Percentiles rank a stretch among this genome's conserved stretches.
Evolutionary conservation across 2,888 invertebrate species (phyloP).

Genomic region (Rhopalosiphum nymphaeae): DNA sequence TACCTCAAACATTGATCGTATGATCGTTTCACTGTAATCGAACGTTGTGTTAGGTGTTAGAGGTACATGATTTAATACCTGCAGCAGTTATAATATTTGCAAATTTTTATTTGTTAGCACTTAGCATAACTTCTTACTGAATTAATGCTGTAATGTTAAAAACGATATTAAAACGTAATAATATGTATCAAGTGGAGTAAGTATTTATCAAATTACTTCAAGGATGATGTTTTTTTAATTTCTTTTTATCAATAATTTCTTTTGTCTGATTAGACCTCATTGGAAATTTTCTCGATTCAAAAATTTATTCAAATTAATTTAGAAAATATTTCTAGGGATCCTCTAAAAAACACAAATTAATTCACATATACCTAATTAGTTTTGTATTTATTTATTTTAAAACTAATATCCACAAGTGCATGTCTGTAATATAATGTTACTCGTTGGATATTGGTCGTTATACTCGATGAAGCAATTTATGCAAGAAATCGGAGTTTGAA

Average conservation of each 20-base stretch:
- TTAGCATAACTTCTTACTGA: no score
- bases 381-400: neutral
- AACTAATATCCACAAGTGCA: constrained; percentile 33
- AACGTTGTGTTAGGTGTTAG: no score
- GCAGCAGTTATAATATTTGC: neutral
- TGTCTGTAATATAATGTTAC: neutral
- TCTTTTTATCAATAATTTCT: neutral
- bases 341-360: neutral
- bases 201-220: neutral
- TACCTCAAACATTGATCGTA: neutral
- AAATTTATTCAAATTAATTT: neutral
- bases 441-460: constrained; percentile 1
- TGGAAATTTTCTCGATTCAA: neutral
- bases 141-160: neutral
- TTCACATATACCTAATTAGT: neutral
- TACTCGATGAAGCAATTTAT: neutral
- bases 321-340: neutral
- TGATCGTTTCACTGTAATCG: neutral
- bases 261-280: neutral
- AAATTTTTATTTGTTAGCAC: neutral
- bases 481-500: neutral
- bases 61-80: no score
- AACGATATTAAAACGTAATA: neutral
- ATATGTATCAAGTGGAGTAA: neutral
- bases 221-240: neutral